These are phyloP conservation scores for Conistra vaccinii DNA, from an alignment of 2,888 invertebrate genomes.

Conservation along the genomic window DNA sequence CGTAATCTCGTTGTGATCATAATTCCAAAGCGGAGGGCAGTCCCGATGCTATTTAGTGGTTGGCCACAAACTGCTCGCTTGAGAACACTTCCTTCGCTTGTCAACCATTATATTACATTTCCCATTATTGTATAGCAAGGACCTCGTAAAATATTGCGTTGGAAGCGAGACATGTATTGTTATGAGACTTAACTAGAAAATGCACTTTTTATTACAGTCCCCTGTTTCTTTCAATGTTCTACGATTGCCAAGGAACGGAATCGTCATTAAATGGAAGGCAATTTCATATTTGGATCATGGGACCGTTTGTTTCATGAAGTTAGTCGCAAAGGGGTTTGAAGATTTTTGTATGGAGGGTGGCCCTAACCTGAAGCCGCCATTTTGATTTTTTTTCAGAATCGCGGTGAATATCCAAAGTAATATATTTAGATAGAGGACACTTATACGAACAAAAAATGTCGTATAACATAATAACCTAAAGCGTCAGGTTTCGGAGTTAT, in stretches of 20 bases:
- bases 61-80: constrained; percentile 78
- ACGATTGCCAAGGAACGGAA: not conserved
- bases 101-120: constrained; percentile 71
- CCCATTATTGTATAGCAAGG: constrained; percentile 60
- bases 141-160: constrained; percentile 62
- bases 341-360: too few species aligned
- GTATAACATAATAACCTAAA: too few species aligned
- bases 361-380: too few species aligned
- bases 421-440: too few species aligned
- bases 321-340: not conserved
- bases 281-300: not conserved
- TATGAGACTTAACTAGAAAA: constrained; percentile 29
- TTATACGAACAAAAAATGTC: too few species aligned
- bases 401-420: too few species aligned
- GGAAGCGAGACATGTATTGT: constrained; percentile 35
- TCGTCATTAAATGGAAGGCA: not conserved
- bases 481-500: too few species aligned
- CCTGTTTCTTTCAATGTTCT: not conserved
- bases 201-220: not conserved
- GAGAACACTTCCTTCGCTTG: constrained; percentile 78
- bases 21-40: constrained; percentile 73
- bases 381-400: too few species aligned
- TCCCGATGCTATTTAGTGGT: constrained; percentile 79
- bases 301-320: not conserved
- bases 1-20: constrained; percentile 74